Evolutionary conservation across 2,888 invertebrate genomes (phyloP), one percentile per base, ranked within the genome.

Genomic region (Drosophila picticornis): DNA sequence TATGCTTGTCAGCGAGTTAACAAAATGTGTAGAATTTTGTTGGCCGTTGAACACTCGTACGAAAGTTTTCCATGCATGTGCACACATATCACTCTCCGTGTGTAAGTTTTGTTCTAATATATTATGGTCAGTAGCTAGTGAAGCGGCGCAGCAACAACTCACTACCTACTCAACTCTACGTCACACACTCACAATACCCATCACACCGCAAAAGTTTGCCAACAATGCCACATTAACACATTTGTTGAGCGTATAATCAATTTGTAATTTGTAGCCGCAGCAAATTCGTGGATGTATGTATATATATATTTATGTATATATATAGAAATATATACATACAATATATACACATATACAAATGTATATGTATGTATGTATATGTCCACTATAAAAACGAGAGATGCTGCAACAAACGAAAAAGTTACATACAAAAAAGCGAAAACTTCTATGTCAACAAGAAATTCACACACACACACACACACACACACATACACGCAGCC

Each of bases 171-270:
- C 56, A 61, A 50, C 27, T 25, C 62, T 6, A 36, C 22, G 19
- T 10, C n/a, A 51, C 29, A 27, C 51, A 51, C 51, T n/a, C 27
- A 27, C 55, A 38, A 56, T 25, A 29, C 38, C 34, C 64, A 46
- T 31, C 55, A 48, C 80, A 65, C 77, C 77, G 57, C 81, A 84
- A 84, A 87, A 87, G 87, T 87, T 86, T 77, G 72, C 86, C 86
- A 87, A 88, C 87, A 87, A 87, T 86, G 87, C 88, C 88, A 90
- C 88, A 90, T 90, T 90, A 90, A 90, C 90, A 88, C 88, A 90
- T 90, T 90, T 90, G 90, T 87, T 90, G 88, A 87, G 79, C 85
- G 87, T 90, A 88, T 90, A 89, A 90, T 90, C 90, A 90, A 90
- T 90, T 90, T 90, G 88, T 90, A 90, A 90, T 90, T 90, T 90